phyloP scores from a whole-genome alignment of 2,888 invertebrate species.

The Callinectes sapidus region DNA sequence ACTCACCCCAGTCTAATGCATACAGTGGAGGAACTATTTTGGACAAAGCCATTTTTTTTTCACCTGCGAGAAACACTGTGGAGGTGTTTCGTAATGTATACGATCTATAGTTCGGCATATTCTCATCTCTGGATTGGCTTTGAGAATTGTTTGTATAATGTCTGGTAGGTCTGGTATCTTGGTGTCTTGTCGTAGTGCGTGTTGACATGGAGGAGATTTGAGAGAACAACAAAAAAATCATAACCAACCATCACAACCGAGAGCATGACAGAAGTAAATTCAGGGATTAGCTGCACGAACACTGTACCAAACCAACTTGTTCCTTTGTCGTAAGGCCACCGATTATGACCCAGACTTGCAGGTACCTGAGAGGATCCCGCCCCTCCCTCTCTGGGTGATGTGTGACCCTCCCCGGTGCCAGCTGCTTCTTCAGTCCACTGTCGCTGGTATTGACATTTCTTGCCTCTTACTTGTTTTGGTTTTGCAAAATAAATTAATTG shows the following conservation, averaged over 20 bases:
- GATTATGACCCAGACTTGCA: slow-evolving; percentile 46
- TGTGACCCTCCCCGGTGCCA: slow-evolving; percentile 40
- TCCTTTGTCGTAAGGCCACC: slow-evolving; percentile 51
- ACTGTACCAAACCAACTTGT: slow-evolving; percentile 48
- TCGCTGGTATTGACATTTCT: slow-evolving; percentile 45
- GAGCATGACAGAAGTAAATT: slow-evolving; percentile 64
- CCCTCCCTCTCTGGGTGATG: slow-evolving; percentile 7
- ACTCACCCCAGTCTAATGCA: slow-evolving; percentile 20
- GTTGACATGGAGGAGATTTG: slow-evolving; percentile 52
- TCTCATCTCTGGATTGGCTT: slow-evolving; percentile 45
- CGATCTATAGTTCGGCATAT: slow-evolving; percentile 46
- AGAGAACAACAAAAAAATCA: slow-evolving; percentile 3
- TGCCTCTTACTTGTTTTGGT: slow-evolving; percentile 29
- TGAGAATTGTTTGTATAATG: slow-evolving; percentile 63
- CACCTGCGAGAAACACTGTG: neutral
- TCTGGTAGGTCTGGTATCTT: slow-evolving; percentile 59
- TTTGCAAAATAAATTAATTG: slow-evolving; percentile 29
- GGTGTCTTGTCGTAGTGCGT: slow-evolving; percentile 63
- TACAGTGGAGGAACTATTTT: slow-evolving; percentile 35
- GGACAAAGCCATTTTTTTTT: slow-evolving; percentile 17
- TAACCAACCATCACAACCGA: slow-evolving; percentile 40
- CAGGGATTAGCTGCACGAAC: slow-evolving; percentile 64
- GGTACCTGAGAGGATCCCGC: slow-evolving; percentile 42
- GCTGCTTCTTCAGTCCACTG: slow-evolving; percentile 40
- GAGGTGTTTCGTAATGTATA: slow-evolving; percentile 38